phyloP scores from a whole-genome alignment of 2,113 vertebrate genomes.

The Rhinoderma darwinii region DNA sequence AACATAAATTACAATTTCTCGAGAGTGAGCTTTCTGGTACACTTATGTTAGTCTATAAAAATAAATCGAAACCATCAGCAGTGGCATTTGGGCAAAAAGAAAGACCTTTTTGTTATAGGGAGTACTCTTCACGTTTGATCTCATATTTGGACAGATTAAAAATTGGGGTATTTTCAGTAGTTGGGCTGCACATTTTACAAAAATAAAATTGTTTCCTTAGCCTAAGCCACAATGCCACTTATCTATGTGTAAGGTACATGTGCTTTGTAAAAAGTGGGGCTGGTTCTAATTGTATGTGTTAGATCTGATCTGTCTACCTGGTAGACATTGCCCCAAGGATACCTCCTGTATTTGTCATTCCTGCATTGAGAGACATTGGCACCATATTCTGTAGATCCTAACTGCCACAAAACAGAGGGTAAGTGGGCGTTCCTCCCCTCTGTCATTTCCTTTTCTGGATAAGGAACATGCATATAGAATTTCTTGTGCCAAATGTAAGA shows the following conservation, averaged over 20 bases:
- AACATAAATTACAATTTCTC: too few relatives aligned
- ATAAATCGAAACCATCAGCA: too few relatives aligned
- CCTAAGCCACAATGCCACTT: constrained; percentile 12
- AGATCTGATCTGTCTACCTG: background rate
- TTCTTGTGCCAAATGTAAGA: constrained; percentile 46
- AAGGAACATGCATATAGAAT: constrained; percentile 4
- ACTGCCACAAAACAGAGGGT: background rate
- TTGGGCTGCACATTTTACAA: constrained; percentile 8
- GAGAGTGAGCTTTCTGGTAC: too few relatives aligned
- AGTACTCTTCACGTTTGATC: too few relatives aligned
- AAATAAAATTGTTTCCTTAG: background rate
- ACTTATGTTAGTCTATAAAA: too few relatives aligned
- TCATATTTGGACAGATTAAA: too few relatives aligned
- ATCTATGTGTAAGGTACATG: background rate
- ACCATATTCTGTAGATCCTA: background rate
- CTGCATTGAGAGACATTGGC: background rate
- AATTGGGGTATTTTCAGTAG: too few relatives aligned
- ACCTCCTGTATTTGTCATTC: background rate
- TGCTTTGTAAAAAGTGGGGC: background rate
- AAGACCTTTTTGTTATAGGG: too few relatives aligned
- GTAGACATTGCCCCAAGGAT: background rate
- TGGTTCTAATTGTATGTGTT: background rate
- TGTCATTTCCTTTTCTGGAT: background rate
- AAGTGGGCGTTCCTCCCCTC: background rate
- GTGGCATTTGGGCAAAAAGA: too few relatives aligned